Evolutionary conservation across 2,113 vertebrate genomes (phyloP).

Genomic region (Meleagris gallopavo): DNA sequence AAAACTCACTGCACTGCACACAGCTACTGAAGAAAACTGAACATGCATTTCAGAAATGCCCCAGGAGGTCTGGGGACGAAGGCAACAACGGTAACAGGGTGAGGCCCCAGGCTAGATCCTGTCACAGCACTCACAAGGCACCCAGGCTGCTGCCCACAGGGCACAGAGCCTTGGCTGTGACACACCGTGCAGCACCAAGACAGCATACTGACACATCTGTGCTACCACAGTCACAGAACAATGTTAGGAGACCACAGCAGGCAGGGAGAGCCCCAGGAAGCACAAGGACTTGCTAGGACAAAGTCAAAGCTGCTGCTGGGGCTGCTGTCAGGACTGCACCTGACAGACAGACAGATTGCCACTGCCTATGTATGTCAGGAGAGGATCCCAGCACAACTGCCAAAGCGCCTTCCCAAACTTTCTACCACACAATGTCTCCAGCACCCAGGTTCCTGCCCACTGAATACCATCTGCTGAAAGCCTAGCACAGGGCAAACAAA

Average conservation of each 20-base stretch:
- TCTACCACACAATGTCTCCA: not conserved
- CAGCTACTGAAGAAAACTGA: not conserved
- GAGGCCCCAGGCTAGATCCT: not conserved
- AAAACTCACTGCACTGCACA: not conserved
- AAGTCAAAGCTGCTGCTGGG: not conserved
- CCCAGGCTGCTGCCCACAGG: fast-evolving
- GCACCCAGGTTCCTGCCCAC: not conserved
- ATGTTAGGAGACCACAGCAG: not conserved
- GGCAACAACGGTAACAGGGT: not conserved
- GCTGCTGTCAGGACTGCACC: not conserved
- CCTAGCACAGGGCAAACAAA: not conserved
- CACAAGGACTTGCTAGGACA: not conserved
- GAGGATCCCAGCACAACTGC: not conserved
- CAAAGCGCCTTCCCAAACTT: not conserved
- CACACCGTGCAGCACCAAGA: not conserved
- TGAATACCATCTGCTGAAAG: not conserved
- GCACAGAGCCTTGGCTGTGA: fast-evolving
- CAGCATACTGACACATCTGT: not conserved
- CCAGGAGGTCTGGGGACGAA: not conserved
- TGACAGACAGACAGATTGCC: not conserved
- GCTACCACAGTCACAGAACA: not conserved
- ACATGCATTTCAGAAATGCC: fast-evolving
- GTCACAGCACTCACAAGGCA: not conserved
- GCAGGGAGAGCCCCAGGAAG: not conserved
- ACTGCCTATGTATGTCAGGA: not conserved